Conservation (phyloP, 53 echinoderm and acorn worm genomes). For the Luidia sarsii region DNA sequence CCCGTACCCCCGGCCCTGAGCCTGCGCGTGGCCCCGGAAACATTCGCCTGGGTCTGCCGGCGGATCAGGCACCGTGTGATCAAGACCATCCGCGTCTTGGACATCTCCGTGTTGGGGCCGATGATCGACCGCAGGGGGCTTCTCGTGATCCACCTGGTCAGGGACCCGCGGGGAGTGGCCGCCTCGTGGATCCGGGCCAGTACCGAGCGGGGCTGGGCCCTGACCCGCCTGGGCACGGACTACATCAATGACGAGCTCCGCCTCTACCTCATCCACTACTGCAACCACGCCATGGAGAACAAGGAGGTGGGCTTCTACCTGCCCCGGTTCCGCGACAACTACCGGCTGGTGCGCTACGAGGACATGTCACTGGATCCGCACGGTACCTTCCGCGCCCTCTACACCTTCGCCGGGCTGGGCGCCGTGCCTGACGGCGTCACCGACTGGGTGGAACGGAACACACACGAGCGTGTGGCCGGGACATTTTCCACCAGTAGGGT, state of each 20-base stretch:
- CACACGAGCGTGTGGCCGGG: not conserved
- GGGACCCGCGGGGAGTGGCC: conserved; percentile 80
- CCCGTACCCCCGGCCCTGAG: no score
- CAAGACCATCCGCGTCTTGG: conserved; percentile 72
- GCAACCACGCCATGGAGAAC: not conserved
- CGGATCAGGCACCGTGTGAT: conserved; percentile 50
- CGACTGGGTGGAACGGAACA: not conserved
- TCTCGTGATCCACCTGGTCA: conserved; percentile 73
- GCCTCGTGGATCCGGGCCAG: conserved; percentile 54
- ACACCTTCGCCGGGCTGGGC: not conserved
- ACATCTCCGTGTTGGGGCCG: conserved; percentile 59
- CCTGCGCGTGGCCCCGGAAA: no score
- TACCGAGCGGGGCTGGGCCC: no score
- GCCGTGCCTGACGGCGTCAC: not conserved
- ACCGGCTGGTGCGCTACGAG: not conserved
- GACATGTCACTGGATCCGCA: not conserved
- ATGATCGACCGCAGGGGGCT: conserved; percentile 42
- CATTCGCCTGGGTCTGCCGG: conserved; percentile 36
- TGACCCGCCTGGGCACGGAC: no score
- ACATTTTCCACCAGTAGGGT: conserved; percentile 19
- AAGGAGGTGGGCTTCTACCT: not conserved
- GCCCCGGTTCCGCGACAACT: not conserved
- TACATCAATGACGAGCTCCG: not conserved
- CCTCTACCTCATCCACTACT: not conserved
- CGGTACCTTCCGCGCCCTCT: not conserved